phyloP scores from a whole-genome alignment of 2,797 vertebrate species.

The Parauchenoglanis ngamensis region DNA sequence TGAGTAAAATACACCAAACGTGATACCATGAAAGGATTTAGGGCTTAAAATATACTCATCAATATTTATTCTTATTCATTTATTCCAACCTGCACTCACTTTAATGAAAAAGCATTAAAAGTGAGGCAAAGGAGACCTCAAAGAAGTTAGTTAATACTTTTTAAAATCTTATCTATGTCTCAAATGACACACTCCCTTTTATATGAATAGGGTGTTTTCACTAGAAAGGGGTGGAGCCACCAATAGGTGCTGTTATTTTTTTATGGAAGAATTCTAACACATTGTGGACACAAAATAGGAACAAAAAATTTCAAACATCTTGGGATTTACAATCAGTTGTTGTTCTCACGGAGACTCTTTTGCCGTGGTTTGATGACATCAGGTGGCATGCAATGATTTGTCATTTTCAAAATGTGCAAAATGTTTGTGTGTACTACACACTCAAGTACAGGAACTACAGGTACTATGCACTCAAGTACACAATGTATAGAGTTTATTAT shows the following conservation, averaged over 20 bases:
- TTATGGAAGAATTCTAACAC: background rate
- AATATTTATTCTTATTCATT: background rate
- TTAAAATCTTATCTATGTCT: background rate
- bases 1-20: background rate
- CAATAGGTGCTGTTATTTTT: background rate
- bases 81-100: background rate
- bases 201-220: background rate
- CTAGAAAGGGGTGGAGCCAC: background rate
- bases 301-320: background rate
- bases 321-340: background rate
- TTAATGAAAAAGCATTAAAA: background rate
- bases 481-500: background rate
- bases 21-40: background rate
- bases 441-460: background rate
- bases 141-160: background rate
- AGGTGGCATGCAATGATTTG: background rate
- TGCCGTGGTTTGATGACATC: background rate
- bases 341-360: background rate
- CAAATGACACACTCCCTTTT: background rate
- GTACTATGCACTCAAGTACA: background rate
- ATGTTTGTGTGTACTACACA: background rate
- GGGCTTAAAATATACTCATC: background rate
- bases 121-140: background rate
- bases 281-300: background rate
- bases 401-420: background rate